Evolutionary conservation across 2,888 invertebrate genomes (phyloP).

Genomic region (Orthonychiurus folsomi): DNA sequence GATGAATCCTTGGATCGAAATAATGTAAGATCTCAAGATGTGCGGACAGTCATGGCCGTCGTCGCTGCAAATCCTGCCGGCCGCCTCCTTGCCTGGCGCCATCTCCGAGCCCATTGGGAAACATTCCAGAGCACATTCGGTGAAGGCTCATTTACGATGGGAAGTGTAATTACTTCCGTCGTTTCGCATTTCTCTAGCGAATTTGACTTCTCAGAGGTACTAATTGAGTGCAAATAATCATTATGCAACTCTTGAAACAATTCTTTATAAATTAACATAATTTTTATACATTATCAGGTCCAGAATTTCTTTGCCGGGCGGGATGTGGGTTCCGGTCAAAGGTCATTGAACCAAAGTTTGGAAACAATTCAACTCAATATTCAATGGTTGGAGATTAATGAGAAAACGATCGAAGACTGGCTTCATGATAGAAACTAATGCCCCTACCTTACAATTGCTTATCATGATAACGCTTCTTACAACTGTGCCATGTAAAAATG

Average conservation of each 20-base stretch:
- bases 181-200: slow-evolving; percentile 61
- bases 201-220: slow-evolving; percentile 63
- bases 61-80: slow-evolving; percentile 63
- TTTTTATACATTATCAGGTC: slow-evolving; percentile 50
- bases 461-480: no score
- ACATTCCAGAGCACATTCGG: slow-evolving; percentile 56
- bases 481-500: no score
- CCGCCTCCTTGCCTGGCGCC: slow-evolving; percentile 62
- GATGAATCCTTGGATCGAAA: slow-evolving; percentile 61
- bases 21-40: slow-evolving; percentile 60
- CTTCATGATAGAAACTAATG: no score
- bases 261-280: slow-evolving; percentile 2
- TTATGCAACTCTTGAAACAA: not conserved
- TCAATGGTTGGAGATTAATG: slow-evolving; percentile 61
- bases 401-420: slow-evolving; percentile 51
- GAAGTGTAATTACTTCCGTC: slow-evolving; percentile 56
- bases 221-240: not conserved
- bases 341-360: slow-evolving; percentile 61
- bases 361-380: slow-evolving; percentile 74
- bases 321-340: slow-evolving; percentile 51
- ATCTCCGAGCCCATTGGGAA: slow-evolving; percentile 61
- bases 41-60: slow-evolving; percentile 60
- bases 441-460: no score
- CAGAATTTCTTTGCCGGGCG: slow-evolving; percentile 52
- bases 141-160: slow-evolving; percentile 54